phyloP scores from a whole-genome alignment of 2,888 invertebrate genomes.

The Eristalis pertinax region DNA sequence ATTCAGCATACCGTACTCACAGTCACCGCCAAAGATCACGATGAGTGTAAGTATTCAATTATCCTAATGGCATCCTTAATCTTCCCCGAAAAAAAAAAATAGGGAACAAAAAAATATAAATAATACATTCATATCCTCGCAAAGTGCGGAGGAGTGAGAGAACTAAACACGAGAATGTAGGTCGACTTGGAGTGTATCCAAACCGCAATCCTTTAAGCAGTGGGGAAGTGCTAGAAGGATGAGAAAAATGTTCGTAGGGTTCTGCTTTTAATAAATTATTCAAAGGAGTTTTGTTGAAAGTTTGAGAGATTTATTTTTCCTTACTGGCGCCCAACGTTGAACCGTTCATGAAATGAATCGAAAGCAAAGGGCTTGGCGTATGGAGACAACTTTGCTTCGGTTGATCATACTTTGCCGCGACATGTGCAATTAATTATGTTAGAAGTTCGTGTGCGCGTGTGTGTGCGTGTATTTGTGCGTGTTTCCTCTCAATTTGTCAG shows the following conservation, averaged over 20 bases:
- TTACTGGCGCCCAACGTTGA: background rate
- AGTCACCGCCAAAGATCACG: constrained; percentile 99
- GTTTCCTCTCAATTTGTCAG: constrained; percentile 30
- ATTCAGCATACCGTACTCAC: constrained; percentile 98
- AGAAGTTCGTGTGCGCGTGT: background rate
- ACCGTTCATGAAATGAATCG: background rate
- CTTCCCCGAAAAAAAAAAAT: background rate
- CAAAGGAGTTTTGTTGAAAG: constrained; percentile 6
- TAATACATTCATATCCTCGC: background rate
- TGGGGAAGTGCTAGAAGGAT: background rate
- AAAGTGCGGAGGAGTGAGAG: background rate
- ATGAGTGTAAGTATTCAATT: constrained; percentile 93
- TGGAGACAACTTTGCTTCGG: constrained; percentile 7
- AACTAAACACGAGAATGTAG: background rate
- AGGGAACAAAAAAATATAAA: background rate
- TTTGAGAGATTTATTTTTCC: constrained; percentile 27
- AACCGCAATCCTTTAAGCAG: constrained; percentile 2
- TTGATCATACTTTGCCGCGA: constrained; percentile 25
- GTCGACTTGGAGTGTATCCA: background rate
- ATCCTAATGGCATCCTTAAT: constrained; percentile 48
- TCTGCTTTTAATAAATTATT: constrained; percentile 36
- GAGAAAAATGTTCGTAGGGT: constrained; percentile 8
- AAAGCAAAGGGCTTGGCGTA: background rate
- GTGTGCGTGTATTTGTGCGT: too few relatives aligned
- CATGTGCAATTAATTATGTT: constrained; percentile 28